Conservation (phyloP, 2,113 vertebrate genomes). For the Chionodraco myersi region DNA sequence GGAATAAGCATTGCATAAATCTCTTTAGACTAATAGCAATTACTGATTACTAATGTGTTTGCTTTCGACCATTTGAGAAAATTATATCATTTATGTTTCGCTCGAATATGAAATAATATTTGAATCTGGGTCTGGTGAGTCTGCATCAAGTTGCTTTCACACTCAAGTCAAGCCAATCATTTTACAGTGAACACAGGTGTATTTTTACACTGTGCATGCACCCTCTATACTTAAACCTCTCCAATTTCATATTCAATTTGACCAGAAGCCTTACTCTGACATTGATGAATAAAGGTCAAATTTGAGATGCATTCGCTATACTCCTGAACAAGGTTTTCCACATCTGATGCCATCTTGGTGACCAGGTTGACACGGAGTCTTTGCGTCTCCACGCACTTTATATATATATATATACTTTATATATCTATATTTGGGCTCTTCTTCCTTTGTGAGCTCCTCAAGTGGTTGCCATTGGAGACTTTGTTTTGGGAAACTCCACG, state of each 20-base stretch:
- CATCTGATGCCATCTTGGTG: background rate
- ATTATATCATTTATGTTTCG: no score
- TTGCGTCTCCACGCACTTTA: background rate
- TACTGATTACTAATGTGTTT: background rate
- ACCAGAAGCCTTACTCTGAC: no score
- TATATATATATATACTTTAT: background rate
- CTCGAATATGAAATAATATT: no score
- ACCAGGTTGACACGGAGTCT: background rate
- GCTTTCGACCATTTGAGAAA: background rate
- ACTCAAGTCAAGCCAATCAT: background rate
- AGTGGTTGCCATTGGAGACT: slow-evolving; percentile 71
- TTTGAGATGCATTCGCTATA: background rate
- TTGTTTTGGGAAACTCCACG: slow-evolving; percentile 75
- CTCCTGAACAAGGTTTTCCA: background rate
- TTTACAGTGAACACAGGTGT: background rate
- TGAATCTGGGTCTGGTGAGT: no score
- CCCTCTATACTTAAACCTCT: background rate
- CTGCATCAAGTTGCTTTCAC: background rate
- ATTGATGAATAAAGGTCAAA: no score
- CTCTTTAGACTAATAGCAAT: background rate
- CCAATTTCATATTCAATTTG: background rate
- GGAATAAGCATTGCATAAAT: background rate
- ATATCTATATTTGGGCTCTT: slow-evolving; percentile 61
- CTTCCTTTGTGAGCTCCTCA: slow-evolving; percentile 45
- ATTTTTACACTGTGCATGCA: background rate